Evolutionary conservation across 1,140 invertebrate species (phyloP), one percentile per base, ranked within the genome.

Genomic region (Leptoteleia sp.): DNA sequence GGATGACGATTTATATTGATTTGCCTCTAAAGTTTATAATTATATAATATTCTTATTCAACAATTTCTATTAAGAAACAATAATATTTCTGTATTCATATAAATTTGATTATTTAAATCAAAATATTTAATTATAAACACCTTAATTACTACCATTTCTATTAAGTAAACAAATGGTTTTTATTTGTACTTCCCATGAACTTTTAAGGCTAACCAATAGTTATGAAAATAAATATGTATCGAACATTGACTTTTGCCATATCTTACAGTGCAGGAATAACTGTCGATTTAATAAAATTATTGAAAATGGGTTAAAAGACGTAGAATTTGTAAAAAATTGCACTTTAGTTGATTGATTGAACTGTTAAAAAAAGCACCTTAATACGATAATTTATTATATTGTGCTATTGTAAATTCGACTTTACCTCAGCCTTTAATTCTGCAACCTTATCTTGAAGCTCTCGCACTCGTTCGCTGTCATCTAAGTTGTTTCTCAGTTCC

Each of bases 401-500:
- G n/a, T n/a, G n/a, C n/a, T n/a, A n/a, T n/a, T n/a, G n/a, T n/a
- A n/a, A n/a, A n/a, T n/a, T n/a, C n/a, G n/a, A n/a, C n/a, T n/a
- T 89, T 91, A 97, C 96, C 94, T 98, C 96, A 31, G 96, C 95
- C 90, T 97, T 96, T 9, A 97, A 90, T 89, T 98, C 96, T 22
- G 94, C 95, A 61, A 98, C 93, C 88, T 95, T 95, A 89, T 97
- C 96, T 87, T 97, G 95, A 33, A 98, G 90, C 81, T 97, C 96
- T 43, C 95, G 92, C 11, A 96, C 94, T 83, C 94, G 92, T 62
- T 96, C 95, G 61, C 94, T 95, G 81, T 96, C 95, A 64, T 95
- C 94, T 67, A 94, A 89, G 84, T 94, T 95, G 59, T 93, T 93
- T 68, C 95, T 91, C 27, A 98, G 90, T 87, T 97, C 95, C 16